phyloP scores from a whole-genome alignment of 1,140 invertebrate genomes.

The Drosophila rhopaloa region DNA sequence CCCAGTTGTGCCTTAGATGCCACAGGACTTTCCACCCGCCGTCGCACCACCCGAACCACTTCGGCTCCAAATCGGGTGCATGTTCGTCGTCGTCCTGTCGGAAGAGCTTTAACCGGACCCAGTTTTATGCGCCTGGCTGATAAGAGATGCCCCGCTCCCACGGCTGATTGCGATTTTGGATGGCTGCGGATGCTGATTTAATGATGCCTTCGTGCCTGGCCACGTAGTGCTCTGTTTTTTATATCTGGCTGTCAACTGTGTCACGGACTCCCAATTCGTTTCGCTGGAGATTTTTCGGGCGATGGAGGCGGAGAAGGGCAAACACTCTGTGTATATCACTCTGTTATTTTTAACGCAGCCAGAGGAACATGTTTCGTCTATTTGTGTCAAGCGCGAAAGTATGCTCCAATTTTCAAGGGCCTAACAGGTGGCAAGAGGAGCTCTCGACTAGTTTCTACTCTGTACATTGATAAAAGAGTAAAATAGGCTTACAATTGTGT shows the following conservation, averaged over 20 bases:
- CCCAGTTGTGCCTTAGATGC: conserved; percentile 77
- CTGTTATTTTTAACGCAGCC: conserved; percentile 61
- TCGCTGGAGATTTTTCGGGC: conserved; percentile 24
- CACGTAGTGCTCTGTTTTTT: conserved; percentile 27
- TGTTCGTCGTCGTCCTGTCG: conserved; percentile 32
- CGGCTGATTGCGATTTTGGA: conserved; percentile 31
- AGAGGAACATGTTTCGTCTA: conserved; percentile 37
- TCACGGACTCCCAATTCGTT: conserved; percentile 46
- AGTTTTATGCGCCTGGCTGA: conserved; percentile 65
- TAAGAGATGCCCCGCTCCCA: conserved; percentile 41
- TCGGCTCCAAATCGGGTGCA: conserved; percentile 54
- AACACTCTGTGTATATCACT: conserved; percentile 21
- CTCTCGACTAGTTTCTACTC: background rate
- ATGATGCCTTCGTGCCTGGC: conserved; percentile 36
- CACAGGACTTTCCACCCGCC: conserved; percentile 53
- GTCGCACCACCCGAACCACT: conserved; percentile 41
- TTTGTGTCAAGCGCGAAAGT: conserved; percentile 43
- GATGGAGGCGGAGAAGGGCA: conserved; percentile 20
- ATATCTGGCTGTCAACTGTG: conserved; percentile 38
- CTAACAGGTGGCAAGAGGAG: conserved; percentile 33
- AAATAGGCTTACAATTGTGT: no score
- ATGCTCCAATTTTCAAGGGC: conserved; percentile 25
- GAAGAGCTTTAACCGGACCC: conserved; percentile 76
- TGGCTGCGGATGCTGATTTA: conserved; percentile 60
- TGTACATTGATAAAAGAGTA: background rate